phyloP scores from a whole-genome alignment of 30 jellyfish, hydroid and myxozoan genomes.

The Haliclystus octoradiatus region DNA sequence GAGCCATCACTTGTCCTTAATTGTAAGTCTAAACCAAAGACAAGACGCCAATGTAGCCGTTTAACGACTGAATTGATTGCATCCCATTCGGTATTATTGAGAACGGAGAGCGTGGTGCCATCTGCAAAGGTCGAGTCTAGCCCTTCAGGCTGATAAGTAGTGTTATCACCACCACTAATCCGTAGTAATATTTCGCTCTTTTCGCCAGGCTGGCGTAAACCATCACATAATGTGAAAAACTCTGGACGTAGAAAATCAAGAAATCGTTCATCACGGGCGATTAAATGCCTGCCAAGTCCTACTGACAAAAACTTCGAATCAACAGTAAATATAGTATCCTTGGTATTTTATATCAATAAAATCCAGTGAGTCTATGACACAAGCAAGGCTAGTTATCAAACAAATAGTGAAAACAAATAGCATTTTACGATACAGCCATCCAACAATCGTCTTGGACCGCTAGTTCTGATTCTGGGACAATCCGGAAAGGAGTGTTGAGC shows the following conservation, averaged over 20 bases:
- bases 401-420: no score
- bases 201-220: no score
- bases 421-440: no score
- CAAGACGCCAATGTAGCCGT: constrained; percentile 52
- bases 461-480: no score
- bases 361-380: background rate
- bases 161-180: constrained; percentile 68
- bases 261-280: constrained; percentile 14
- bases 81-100: constrained; percentile 61
- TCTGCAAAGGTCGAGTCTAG: no score
- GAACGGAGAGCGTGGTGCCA: constrained; percentile 12
- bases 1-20: constrained; percentile 48
- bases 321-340: constrained; percentile 1
- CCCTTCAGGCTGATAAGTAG: constrained; percentile 22
- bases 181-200: constrained; percentile 43
- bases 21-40: constrained; percentile 51
- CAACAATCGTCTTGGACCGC: no score
- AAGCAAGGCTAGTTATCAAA: no score
- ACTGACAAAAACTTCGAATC: constrained; percentile 51
- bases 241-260: constrained; percentile 24
- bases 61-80: constrained; percentile 18
- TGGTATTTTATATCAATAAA: background rate
- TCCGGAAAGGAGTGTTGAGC: no score
- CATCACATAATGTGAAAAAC: constrained; percentile 38
- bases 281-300: constrained; percentile 32